phyloP scores from a whole-genome alignment of 1,140 invertebrate genomes.

The Steinernema feltiae region DNA sequence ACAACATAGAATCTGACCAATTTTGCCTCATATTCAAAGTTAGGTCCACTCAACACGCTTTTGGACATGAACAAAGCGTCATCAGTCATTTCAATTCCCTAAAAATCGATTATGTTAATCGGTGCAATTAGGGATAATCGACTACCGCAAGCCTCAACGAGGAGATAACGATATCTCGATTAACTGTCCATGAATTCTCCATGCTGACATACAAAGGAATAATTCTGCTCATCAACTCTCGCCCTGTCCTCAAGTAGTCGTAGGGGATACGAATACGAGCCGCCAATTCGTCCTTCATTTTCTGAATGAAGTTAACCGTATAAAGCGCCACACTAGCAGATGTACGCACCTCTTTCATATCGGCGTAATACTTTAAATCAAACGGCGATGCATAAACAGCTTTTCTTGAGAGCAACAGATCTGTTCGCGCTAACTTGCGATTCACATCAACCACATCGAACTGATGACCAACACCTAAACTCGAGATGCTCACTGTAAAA shows the following conservation, averaged over 20 bases:
- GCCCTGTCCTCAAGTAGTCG: conserved; percentile 38
- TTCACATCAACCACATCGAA: conserved; percentile 52
- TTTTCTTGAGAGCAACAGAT: conserved; percentile 45
- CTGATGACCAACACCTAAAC: conserved; percentile 50
- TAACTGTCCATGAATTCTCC: conserved; percentile 49
- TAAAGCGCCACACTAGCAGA: neutral
- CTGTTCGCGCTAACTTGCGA: conserved; percentile 34
- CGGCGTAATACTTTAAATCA: conserved; percentile 53
- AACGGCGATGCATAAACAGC: conserved; percentile 56
- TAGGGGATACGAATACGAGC: conserved; percentile 48
- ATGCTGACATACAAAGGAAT: conserved; percentile 51
- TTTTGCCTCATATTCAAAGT: conserved; percentile 50
- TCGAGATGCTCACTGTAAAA: neutral
- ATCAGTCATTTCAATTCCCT: conserved; percentile 41
- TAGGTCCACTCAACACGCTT: conserved; percentile 40
- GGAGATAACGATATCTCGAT: conserved; percentile 37
- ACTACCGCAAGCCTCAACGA: conserved; percentile 25
- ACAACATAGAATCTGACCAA: conserved; percentile 53
- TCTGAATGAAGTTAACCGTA: conserved; percentile 28
- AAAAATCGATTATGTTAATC: conserved; percentile 19
- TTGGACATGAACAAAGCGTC: conserved; percentile 38
- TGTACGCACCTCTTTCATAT: conserved; percentile 47
- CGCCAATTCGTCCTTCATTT: conserved; percentile 47
- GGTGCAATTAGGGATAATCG: neutral
- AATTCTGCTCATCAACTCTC: conserved; percentile 40